A percentile compares a stretch with the other conserved stretches of the same genome.
phyloP scores from a whole-genome alignment of 2,888 invertebrate species.

The Heliconius ismenius region DNA sequence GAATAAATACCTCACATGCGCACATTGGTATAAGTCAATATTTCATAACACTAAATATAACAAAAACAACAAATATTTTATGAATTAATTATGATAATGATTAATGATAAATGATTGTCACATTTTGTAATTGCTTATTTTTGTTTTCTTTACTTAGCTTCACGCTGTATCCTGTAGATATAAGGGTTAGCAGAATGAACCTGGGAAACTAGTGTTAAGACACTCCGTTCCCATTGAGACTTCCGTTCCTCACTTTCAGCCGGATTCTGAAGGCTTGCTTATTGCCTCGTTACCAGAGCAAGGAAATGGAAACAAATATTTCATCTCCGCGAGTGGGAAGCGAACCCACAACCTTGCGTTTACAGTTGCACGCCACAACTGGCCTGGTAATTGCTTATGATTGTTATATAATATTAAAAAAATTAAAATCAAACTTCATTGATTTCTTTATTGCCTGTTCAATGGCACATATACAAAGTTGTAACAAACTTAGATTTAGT shows the following conservation, averaged over 20 bases:
- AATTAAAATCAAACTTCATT: constrained; percentile 42
- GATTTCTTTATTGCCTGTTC: constrained; percentile 59
- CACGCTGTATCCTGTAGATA: too few relatives aligned
- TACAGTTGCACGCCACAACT: too few relatives aligned
- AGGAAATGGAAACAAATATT: too few relatives aligned
- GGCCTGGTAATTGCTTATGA: neutral
- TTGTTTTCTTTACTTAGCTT: too few relatives aligned
- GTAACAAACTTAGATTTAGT: constrained; percentile 17
- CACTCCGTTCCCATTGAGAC: too few relatives aligned
- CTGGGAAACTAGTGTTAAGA: too few relatives aligned
- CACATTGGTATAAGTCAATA: constrained; percentile 21
- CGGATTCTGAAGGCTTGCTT: too few relatives aligned
- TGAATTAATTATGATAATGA: neutral
- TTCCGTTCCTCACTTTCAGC: too few relatives aligned
- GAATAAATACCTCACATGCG: constrained; percentile 16
- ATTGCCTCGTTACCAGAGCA: too few relatives aligned
- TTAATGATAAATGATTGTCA: neutral
- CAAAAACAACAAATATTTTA: constrained; percentile 13
- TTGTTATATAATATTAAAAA: constrained; percentile 11
- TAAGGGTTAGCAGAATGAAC: too few relatives aligned
- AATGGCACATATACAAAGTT: constrained; percentile 65
- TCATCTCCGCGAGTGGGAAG: too few relatives aligned
- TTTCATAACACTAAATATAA: constrained; percentile 19
- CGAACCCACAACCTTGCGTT: too few relatives aligned
- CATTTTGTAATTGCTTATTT: neutral